phyloP scores from a whole-genome alignment of 1,140 invertebrate species.

The Drosophila subpulchrella region DNA sequence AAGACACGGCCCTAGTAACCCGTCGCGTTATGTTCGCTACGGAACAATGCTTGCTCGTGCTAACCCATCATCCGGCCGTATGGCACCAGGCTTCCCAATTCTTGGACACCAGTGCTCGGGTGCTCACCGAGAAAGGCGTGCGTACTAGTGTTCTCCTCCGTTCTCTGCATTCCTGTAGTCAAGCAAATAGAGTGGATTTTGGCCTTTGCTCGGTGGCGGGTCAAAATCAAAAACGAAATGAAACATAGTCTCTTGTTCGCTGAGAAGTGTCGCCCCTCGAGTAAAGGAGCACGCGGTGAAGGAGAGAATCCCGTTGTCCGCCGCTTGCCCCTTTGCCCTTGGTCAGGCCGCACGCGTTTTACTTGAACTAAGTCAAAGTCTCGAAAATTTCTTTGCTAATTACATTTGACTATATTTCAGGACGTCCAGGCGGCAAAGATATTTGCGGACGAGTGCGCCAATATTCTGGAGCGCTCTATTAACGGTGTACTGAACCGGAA shows the following conservation, averaged over 20 bases:
- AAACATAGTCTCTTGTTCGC: constrained; percentile 62
- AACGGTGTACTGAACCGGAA: constrained; percentile 95
- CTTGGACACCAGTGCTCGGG: constrained; percentile 96
- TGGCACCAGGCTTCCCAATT: constrained; percentile 99
- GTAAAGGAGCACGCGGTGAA: constrained; percentile 63
- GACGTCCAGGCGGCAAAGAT: constrained; percentile 96
- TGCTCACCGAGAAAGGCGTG: constrained; percentile 97
- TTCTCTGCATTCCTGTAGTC: constrained; percentile 18
- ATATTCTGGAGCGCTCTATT: constrained; percentile 96
- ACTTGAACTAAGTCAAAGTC: neutral
- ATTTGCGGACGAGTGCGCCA: constrained; percentile 97
- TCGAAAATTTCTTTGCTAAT: neutral
- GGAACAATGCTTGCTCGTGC: constrained; percentile 97
- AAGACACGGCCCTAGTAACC: constrained; percentile 97
- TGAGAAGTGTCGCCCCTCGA: constrained; percentile 70
- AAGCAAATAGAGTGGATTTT: constrained; percentile 60
- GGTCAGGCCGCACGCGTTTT: constrained; percentile 70
- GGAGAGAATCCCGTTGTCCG: neutral
- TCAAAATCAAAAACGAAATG: constrained; percentile 44
- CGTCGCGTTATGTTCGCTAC: constrained; percentile 99
- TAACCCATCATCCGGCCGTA: constrained; percentile 98
- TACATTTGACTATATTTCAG: constrained; percentile 83
- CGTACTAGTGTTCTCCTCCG: constrained; percentile 68
- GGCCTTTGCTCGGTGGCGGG: constrained; percentile 5
- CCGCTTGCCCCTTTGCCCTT: constrained; percentile 65